phyloP scores from a whole-genome alignment of 2,113 vertebrate genomes.

The Talpa occidentalis region DNA sequence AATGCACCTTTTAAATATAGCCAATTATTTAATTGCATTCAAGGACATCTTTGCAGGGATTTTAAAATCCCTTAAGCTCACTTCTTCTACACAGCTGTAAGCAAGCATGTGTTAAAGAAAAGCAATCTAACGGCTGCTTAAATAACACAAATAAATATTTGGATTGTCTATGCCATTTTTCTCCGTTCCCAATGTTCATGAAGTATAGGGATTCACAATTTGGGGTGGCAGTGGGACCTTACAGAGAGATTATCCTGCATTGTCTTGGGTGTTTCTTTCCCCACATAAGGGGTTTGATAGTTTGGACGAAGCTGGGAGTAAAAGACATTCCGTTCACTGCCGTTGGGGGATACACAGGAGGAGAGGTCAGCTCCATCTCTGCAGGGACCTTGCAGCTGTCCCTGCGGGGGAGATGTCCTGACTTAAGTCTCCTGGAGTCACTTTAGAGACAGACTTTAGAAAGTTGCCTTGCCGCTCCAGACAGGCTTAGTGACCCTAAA shows the following conservation, averaged over 20 bases:
- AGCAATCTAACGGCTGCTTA: not conserved
- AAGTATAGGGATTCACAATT: not conserved
- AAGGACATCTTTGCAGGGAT: constrained; percentile 5
- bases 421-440: not conserved
- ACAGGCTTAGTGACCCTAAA: not conserved
- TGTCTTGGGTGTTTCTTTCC: not conserved
- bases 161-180: not conserved
- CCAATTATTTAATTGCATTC: constrained; percentile 3
- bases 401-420: not conserved
- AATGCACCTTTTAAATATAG: not conserved
- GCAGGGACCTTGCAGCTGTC: not conserved
- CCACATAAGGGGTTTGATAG: not conserved
- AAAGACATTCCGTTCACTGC: not conserved
- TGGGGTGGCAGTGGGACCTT: not conserved
- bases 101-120: not conserved
- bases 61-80: not conserved
- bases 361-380: not conserved
- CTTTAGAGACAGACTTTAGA: not conserved
- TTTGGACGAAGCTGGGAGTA: not conserved
- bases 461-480: not conserved
- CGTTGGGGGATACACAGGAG: not conserved
- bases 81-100: not conserved
- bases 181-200: not conserved
- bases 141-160: not conserved
- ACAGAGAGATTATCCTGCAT: not conserved